These are phyloP conservation scores for Drosophila recens DNA, from an alignment of 2,888 invertebrate genomes.

Conservation along the genomic window DNA sequence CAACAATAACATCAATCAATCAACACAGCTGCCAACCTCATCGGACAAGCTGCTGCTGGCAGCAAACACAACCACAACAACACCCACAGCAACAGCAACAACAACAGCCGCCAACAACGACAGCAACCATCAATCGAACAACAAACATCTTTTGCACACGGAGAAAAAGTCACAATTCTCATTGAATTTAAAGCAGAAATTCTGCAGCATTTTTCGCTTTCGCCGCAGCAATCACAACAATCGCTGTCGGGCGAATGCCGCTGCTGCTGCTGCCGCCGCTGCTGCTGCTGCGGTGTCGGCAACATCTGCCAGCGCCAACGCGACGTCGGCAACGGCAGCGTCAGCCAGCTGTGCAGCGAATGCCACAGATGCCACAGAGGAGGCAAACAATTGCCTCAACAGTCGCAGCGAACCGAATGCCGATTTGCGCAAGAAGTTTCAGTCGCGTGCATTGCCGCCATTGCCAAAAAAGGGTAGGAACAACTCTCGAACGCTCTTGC, in stretches of 20 bases:
- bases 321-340: slow-evolving; percentile 21
- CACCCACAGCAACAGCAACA: slow-evolving; percentile 8
- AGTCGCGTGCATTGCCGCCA: slow-evolving; percentile 89
- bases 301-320: slow-evolving; percentile 4
- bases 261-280: slow-evolving; percentile 36
- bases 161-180: slow-evolving; percentile 91
- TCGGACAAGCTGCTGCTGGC: slow-evolving; percentile 34
- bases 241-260: slow-evolving; percentile 71
- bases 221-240: slow-evolving; percentile 85
- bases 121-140: slow-evolving; percentile 47
- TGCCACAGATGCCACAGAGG: slow-evolving; percentile 40
- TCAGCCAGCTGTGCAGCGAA: slow-evolving; percentile 18
- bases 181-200: slow-evolving; percentile 92
- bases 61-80: slow-evolving; percentile 5
- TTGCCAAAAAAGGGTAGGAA: slow-evolving; percentile 86
- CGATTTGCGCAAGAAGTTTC: slow-evolving; percentile 86
- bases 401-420: slow-evolving; percentile 58
- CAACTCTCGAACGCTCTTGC: background rate
- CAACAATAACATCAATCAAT: slow-evolving; percentile 48
- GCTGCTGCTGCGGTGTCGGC: slow-evolving; percentile 19
- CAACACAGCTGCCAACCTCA: slow-evolving; percentile 43
- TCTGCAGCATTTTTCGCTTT: slow-evolving; percentile 94
- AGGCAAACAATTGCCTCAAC: slow-evolving; percentile 51
- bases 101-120: background rate
- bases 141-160: slow-evolving; percentile 75